Evolutionary conservation across 2,797 vertebrate species (phyloP), one percentile per base, ranked within the genome.

Genomic region (Silurus aristotelis): DNA sequence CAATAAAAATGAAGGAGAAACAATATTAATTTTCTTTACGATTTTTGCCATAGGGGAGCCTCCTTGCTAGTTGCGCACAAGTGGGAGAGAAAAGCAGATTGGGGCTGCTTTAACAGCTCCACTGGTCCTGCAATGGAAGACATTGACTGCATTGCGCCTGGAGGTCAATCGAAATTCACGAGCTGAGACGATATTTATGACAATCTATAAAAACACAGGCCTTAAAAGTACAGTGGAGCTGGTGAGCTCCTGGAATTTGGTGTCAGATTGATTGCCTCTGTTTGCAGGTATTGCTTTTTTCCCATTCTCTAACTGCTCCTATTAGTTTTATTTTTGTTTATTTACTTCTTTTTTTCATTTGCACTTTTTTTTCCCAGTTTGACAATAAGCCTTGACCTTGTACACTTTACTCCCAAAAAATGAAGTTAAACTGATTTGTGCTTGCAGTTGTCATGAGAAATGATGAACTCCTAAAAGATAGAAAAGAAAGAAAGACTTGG

Each of bases 141-240:
- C 94, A 92, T 91, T 91, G 90, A 88, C 88, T 88, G 52, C 77
- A 84, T 87, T 91, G 87, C 71, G 83, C 90, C 91, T 87, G 82
- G 90, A 91, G 90, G 87, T 93, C 92, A 91, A 89, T 85, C 88
- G 83, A 87, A 92, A 91, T 91, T 91, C 92, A 91, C 88, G 91
- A 88, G 86, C 89, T 87, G 89, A 86, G 73, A 87, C 87, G 85
- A 90, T 93, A 93, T 94, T 94, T 94, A 92, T 93, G 91, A 93
- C 86, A 71, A 86, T 87, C 85, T 83, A 88, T 92, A 90, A 90
- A 89, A 89, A 87, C 88, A 78, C 82, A 63, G 63, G 75, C 66
- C 85, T 90, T 83, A 85, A 86, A 89, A 70, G 48, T 82, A 80
- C 55, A 73, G 83, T 67, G 86, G 77, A 38, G 80, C 31, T 86